Conservation (phyloP, 2,888 invertebrate species). For the Stictocephala bisonia region DNA sequence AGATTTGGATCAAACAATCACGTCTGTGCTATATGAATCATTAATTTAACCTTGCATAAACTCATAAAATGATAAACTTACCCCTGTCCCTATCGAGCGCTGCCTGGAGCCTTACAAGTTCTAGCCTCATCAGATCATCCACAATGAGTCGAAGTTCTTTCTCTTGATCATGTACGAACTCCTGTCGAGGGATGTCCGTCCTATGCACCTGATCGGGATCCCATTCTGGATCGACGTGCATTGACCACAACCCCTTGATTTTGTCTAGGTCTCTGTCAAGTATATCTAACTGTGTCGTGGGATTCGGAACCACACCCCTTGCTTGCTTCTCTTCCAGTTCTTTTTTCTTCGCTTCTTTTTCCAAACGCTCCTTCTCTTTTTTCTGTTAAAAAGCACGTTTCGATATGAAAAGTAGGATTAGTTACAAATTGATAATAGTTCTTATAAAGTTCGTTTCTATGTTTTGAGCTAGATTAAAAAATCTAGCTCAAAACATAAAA, state of each 20-base stretch:
- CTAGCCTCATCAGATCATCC: conserved; percentile 74
- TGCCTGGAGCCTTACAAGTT: conserved; percentile 68
- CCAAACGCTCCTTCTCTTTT: conserved; percentile 24
- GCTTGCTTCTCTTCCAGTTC: conserved; percentile 43
- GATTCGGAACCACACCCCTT: conserved; percentile 46
- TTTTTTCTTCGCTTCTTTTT: conserved; percentile 54
- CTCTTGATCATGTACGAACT: conserved; percentile 74
- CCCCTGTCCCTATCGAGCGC: conserved; percentile 66
- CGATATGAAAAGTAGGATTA: no score
- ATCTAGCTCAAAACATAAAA: not conserved
- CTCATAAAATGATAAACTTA: conserved; percentile 60
- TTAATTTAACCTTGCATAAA: conserved; percentile 58
- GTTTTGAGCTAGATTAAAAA: not conserved
- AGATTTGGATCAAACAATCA: no score
- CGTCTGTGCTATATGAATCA: no score
- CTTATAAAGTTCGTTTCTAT: no score
- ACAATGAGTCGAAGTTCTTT: conserved; percentile 75
- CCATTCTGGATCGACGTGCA: conserved; percentile 61
- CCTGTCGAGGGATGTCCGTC: conserved; percentile 73
- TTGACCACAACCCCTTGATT: conserved; percentile 63
- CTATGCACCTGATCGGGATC: conserved; percentile 74
- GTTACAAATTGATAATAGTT: not conserved
- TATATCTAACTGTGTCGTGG: conserved; percentile 62
- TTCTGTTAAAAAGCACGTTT: conserved; percentile 26
- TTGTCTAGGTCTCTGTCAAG: conserved; percentile 64